Evolutionary conservation across 37 sponge, comb jelly and placozoan genomes (phyloP).

Genomic region (Dysidea cf. avara): DNA sequence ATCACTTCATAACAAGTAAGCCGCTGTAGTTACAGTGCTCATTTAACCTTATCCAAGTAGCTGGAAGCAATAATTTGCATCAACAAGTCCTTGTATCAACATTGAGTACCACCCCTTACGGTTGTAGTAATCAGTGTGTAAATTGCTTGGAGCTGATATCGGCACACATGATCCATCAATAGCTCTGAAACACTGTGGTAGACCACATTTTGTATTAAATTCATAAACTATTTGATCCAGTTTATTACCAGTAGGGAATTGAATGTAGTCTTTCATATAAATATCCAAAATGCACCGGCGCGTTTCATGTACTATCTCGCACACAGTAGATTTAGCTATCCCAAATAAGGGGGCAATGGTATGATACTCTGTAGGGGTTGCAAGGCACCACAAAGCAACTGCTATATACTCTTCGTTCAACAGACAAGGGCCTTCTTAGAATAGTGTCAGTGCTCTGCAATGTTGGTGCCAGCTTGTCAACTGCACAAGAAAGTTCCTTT

Average conservation of each 20-base stretch:
- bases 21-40: no score
- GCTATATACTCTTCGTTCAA: neutral
- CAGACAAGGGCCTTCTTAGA: neutral
- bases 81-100: conserved; percentile 25
- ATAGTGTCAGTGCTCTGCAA: neutral
- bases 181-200: conserved; percentile 14
- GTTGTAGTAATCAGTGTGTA: conserved; percentile 41
- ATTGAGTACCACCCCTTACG: conserved; percentile 54
- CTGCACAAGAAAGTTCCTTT: neutral
- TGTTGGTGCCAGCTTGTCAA: neutral
- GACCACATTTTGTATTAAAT: neutral
- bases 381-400: neutral
- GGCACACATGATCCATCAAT: conserved; percentile 3
- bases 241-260: neutral
- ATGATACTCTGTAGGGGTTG: neutral
- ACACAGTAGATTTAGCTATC: conserved; percentile 1
- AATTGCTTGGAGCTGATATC: conserved; percentile 22
- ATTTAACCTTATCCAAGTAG: no score
- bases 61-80: no score
- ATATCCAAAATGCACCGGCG: neutral
- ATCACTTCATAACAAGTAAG: no score
- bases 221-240: neutral
- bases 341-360: conserved; percentile 4
- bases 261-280: neutral
- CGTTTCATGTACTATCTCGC: neutral